Evolutionary conservation across 53 echinoderm and acorn worm genomes (phyloP), one percentile per base, ranked within the genome.

Genomic region (Zoroaster sp.): DNA sequence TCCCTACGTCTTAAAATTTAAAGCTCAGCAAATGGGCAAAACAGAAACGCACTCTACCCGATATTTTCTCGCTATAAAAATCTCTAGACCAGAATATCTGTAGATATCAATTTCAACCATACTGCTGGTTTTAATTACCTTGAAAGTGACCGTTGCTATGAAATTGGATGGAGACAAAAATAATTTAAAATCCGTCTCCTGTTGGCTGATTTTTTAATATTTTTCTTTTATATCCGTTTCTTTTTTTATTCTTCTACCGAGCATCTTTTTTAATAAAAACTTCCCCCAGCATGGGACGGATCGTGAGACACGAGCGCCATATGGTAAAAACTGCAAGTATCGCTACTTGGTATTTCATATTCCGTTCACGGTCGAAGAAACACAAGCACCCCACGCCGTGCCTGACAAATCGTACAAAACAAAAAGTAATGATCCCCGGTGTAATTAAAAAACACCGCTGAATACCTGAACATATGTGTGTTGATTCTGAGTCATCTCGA

Each of bases 381-480:
- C 69, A 71, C 83, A 38, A 13, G 18, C 59, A 20, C 59, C 59
- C 59, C 3, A 59, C 25, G 59, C 25, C 7, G 28, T 59, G 28
- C 25, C 59, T 25, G 59, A 59, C 59, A 59, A 54, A 28, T 59
- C 59, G 10, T 25, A 59, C 59, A 20, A 41, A 39, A 28, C 3
- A 25, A 13, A 46, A 31, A 35, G 39, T 81, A 83, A 70, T 49
- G 83, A 83, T 45, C 34, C n/a, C 33, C 8, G 46, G 69, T 36
- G 72, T 72, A 83, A 83, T 83, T 83, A 83, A 71, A 63, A 77
- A 83, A 71, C 32, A 11, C 18, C n/a, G 4, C 51, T 49, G 71
- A 83, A 83, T 70, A 83, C 70, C 72, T 44, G 47, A 67, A 70
- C 83, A 83, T 83, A 71, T 83, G 83, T 41, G 67, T 11, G 20